These are phyloP conservation scores for Ferdinandea cuprea DNA, from an alignment of 2,888 invertebrate genomes.

Conservation along the genomic window DNA sequence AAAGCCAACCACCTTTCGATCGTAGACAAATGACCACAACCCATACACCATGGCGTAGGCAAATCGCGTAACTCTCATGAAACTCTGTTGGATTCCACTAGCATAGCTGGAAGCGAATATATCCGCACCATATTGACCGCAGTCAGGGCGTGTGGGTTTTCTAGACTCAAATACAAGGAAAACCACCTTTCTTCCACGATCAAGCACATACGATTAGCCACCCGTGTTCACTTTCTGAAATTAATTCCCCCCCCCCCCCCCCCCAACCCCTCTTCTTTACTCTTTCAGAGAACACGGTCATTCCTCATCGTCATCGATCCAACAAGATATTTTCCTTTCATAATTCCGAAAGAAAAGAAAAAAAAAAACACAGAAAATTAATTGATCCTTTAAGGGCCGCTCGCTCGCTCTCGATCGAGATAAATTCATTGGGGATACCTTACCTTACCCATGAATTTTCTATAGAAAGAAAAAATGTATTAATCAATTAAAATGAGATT, in stretches of 20 bases:
- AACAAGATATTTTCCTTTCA: constrained; percentile 18
- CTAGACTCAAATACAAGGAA: not conserved
- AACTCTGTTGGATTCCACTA: constrained; percentile 52
- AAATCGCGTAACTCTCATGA: constrained; percentile 45
- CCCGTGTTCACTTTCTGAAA: constrained; percentile 64
- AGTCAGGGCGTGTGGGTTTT: constrained; percentile 52
- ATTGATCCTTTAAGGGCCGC: constrained; percentile 69
- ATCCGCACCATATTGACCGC: constrained; percentile 31
- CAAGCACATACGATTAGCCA: constrained; percentile 68
- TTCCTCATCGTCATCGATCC: constrained; percentile 60
- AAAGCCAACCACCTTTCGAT: constrained; percentile 32
- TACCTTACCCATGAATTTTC: too few relatives aligned
- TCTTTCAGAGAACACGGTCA: constrained; percentile 18
- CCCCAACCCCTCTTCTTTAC: too few relatives aligned
- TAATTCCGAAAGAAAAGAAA: constrained; percentile 40
- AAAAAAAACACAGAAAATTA: too few relatives aligned
- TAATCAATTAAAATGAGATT: constrained; percentile 65
- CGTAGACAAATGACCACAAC: constrained; percentile 65
- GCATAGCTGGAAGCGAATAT: constrained; percentile 10
- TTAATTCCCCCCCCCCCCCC: constrained; percentile 26
- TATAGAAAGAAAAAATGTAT: too few relatives aligned
- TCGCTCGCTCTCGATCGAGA: constrained; percentile 49
- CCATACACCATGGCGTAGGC: constrained; percentile 53
- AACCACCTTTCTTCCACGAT: constrained; percentile 54
- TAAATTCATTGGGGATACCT: constrained; percentile 6